Evolutionary conservation across 1,140 invertebrate species (phyloP).

Genomic region (Oryctes rhinoceros): DNA sequence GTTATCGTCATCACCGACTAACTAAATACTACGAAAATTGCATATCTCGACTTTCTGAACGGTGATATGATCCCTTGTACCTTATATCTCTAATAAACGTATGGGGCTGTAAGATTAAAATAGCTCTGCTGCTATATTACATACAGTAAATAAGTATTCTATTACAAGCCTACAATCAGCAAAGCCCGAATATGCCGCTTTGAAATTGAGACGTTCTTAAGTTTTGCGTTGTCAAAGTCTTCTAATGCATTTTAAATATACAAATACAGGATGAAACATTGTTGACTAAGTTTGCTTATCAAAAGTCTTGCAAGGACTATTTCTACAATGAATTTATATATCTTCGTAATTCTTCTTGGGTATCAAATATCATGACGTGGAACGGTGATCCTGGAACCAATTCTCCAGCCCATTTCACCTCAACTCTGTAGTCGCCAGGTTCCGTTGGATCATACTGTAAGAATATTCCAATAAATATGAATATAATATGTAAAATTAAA

Average conservation of each 20-base stretch:
- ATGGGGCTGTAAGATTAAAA: no score
- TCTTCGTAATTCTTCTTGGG: conserved; percentile 89
- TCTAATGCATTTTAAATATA: neutral
- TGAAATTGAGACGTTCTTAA: no score
- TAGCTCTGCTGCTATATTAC: neutral
- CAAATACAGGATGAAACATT: neutral
- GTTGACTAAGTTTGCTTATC: no score
- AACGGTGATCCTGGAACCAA: conserved; percentile 98
- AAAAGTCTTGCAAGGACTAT: no score
- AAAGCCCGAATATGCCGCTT: no score
- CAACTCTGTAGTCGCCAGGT: conserved; percentile 97
- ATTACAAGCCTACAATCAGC: neutral
- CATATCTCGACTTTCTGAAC: neutral
- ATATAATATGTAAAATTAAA: neutral
- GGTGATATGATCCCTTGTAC: conserved; percentile 39
- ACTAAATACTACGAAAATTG: no score
- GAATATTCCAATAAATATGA: neutral
- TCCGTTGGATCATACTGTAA: conserved; percentile 92
- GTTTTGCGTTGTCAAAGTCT: no score
- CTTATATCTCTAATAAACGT: conserved; percentile 25
- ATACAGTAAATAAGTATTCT: neutral
- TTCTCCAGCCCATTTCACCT: conserved; percentile 98
- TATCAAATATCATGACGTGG: conserved; percentile 98
- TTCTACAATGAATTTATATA: conserved; percentile 66
- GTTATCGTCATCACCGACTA: neutral